Evolutionary conservation across 2,113 vertebrate species (phyloP).

Genomic region (Pachypanchax playfairii): DNA sequence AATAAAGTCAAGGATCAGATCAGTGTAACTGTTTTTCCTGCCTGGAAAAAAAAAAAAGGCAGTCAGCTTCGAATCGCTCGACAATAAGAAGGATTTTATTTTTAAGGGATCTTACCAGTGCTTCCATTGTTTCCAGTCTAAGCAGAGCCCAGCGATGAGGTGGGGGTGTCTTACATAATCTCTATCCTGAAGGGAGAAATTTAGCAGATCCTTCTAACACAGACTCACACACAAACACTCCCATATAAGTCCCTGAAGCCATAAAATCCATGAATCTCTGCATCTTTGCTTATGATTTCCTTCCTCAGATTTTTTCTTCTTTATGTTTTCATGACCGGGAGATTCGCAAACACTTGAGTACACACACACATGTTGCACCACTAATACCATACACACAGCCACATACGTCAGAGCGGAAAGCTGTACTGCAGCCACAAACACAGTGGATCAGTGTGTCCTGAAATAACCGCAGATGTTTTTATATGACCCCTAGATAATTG

Average conservation of each 20-base stretch:
- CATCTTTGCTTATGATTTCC: constrained; percentile 31
- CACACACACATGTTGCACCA: constrained; percentile 2
- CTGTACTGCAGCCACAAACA: constrained; percentile 56
- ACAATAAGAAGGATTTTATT: constrained; percentile 10
- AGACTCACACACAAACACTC: constrained; percentile 8
- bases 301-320: constrained; percentile 22
- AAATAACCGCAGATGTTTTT: constrained; percentile 67
- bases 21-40: not conserved
- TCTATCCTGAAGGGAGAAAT: constrained; percentile 47
- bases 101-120: constrained; percentile 25
- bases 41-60: not conserved
- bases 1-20: constrained; percentile 13
- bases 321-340: not conserved
- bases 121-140: constrained; percentile 51
- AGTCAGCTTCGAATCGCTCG: constrained; percentile 9
- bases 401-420: constrained; percentile 62
- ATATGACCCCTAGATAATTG: constrained; percentile 36
- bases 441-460: constrained; percentile 56
- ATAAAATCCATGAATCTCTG: constrained; percentile 40
- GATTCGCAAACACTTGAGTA: constrained; percentile 2
- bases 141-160: constrained; percentile 23
- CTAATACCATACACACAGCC: constrained; percentile 9
- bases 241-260: constrained; percentile 24
- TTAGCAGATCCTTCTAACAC: constrained; percentile 43
- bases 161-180: constrained; percentile 60